Conservation (phyloP, 2,113 vertebrate species). For the Fulica atra region DNA sequence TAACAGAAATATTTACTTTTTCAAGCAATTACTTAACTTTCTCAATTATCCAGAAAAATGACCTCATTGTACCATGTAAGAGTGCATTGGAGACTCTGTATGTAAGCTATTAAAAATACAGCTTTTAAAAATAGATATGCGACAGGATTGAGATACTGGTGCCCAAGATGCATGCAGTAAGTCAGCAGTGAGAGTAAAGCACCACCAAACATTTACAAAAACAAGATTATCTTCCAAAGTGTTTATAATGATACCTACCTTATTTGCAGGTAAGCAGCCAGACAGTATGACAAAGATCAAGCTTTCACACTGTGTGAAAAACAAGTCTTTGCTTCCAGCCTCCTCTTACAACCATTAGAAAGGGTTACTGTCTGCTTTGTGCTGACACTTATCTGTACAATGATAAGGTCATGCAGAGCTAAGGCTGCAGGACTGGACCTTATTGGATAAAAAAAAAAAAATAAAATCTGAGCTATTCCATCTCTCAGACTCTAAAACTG, state of each 20-base stretch:
- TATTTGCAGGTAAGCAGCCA: not conserved
- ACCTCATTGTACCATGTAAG: constrained; percentile 67
- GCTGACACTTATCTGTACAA: not conserved
- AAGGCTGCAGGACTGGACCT: not conserved
- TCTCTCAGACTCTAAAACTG: not conserved
- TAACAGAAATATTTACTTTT: constrained; percentile 76
- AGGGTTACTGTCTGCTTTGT: not conserved
- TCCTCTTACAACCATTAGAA: not conserved
- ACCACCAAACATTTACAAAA: not conserved
- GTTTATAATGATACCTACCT: not conserved
- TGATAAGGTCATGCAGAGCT: not conserved
- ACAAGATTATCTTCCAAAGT: not conserved
- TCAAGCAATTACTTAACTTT: constrained; percentile 75
- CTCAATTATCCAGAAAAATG: constrained; percentile 72
- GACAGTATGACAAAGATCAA: not conserved
- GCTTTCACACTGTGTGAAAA: not conserved
- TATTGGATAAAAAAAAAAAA: not conserved
- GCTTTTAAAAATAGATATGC: constrained; percentile 44
- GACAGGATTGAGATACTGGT: not conserved
- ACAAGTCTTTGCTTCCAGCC: not conserved
- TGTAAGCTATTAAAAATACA: constrained; percentile 36
- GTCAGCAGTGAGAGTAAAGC: not conserved
- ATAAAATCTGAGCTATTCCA: not conserved
- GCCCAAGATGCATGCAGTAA: not conserved
- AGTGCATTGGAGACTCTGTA: constrained; percentile 43